Percentiles rank a stretch among this genome's conserved stretches.
Conservation (phyloP, 2,888 invertebrate species). For the Prenolepis imparis region DNA sequence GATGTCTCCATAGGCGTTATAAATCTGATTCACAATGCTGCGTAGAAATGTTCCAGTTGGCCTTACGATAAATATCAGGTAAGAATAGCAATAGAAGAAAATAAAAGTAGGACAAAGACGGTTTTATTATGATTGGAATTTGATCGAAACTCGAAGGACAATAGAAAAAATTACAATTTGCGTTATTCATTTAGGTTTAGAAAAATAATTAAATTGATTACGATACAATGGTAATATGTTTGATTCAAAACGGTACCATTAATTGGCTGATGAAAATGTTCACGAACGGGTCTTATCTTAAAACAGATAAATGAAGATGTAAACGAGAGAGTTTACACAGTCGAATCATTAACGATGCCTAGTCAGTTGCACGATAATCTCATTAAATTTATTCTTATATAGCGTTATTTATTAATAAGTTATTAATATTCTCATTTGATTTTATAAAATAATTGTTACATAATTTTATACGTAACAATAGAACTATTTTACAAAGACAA, state of each 20-base stretch:
- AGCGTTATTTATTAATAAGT: neutral
- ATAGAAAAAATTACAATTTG: neutral
- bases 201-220: neutral
- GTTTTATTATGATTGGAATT: neutral
- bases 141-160: neutral
- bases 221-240: neutral
- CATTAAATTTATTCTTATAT: neutral
- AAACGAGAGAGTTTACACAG: constrained; percentile 13
- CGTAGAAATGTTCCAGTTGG: neutral
- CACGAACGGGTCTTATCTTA: neutral
- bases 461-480: neutral
- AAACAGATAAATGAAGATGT: constrained; percentile 1
- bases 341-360: neutral
- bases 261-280: neutral
- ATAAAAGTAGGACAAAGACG: neutral
- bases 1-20: neutral
- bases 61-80: neutral
- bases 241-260: constrained; percentile 3
- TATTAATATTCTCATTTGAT: neutral
- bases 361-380: neutral
- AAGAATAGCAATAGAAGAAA: neutral
- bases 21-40: neutral
- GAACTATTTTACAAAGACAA: neutral
- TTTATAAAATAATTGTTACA: neutral
- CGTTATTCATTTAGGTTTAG: neutral